Percentiles rank a stretch among this genome's conserved stretches.
Evolutionary conservation across 2,113 vertebrate genomes (phyloP).

Genomic region (Leucopsar rothschildi): DNA sequence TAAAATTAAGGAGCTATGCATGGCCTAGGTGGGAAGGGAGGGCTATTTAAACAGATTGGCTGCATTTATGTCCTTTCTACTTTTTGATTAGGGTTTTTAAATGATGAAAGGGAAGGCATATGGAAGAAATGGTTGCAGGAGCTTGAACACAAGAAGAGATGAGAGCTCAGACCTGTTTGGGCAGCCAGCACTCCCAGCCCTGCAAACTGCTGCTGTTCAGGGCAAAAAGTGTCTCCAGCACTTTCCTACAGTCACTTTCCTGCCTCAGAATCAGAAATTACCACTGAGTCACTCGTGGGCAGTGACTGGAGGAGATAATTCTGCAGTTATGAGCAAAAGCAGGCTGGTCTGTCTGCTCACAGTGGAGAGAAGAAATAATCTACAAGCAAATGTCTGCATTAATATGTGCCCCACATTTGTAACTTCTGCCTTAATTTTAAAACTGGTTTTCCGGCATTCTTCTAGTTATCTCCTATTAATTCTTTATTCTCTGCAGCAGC

Average conservation of each 20-base stretch:
- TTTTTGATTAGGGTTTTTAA: neutral
- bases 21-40: neutral
- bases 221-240: neutral
- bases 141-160: neutral
- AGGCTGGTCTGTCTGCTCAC: neutral
- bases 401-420: neutral
- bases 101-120: rapidly evolving
- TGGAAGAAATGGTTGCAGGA: neutral
- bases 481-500: neutral
- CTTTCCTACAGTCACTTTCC: neutral
- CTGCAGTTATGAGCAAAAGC: neutral
- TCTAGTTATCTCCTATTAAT: neutral
- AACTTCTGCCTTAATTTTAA: neutral
- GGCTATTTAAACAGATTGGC: neutral
- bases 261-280: neutral
- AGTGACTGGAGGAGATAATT: neutral
- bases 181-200: rapidly evolving
- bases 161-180: neutral
- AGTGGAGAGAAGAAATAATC: neutral
- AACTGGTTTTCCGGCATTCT: neutral
- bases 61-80: neutral
- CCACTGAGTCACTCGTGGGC: neutral
- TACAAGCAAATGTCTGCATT: neutral
- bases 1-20: neutral
- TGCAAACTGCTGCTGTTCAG: neutral